Evolutionary conservation across 1,140 invertebrate genomes (phyloP).

Genomic region (Drosophila nikananu): DNA sequence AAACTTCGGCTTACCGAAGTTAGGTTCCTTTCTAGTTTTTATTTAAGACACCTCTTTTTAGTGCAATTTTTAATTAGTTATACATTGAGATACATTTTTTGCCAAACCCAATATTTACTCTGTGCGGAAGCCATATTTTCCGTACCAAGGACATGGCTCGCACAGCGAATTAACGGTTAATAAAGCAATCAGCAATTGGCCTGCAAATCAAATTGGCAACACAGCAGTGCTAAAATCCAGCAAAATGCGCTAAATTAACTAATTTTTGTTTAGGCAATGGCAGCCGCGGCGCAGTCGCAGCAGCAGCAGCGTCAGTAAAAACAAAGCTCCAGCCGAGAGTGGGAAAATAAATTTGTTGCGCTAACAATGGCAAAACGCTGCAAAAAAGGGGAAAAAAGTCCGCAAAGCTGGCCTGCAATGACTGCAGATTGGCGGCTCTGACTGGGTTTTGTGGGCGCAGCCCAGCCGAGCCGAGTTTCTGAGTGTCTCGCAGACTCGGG

Average conservation of each 20-base stretch:
- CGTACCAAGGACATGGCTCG: conserved; percentile 61
- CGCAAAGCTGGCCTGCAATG: conserved; percentile 49
- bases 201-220: conserved; percentile 79
- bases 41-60: background rate
- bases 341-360: conserved; percentile 78
- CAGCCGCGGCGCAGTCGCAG: conserved; percentile 1
- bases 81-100: conserved; percentile 3
- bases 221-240: conserved; percentile 70
- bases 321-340: conserved; percentile 58
- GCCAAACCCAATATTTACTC: conserved; percentile 25
- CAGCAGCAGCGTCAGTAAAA: conserved; percentile 29
- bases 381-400: conserved; percentile 27
- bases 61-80: background rate
- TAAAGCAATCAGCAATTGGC: conserved; percentile 76
- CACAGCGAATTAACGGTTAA: conserved; percentile 72
- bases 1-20: no score
- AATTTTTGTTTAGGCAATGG: conserved; percentile 66
- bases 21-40: no score
- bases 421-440: conserved; percentile 45
- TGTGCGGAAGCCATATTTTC: conserved; percentile 58
- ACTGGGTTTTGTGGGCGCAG: conserved; percentile 73
- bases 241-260: conserved; percentile 81
- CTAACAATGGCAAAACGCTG: conserved; percentile 70
- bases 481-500: conserved; percentile 1
- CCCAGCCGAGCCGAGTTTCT: conserved; percentile 21